phyloP scores from a whole-genome alignment of 2,888 invertebrate genomes.

The Ectemnius lituratus region DNA sequence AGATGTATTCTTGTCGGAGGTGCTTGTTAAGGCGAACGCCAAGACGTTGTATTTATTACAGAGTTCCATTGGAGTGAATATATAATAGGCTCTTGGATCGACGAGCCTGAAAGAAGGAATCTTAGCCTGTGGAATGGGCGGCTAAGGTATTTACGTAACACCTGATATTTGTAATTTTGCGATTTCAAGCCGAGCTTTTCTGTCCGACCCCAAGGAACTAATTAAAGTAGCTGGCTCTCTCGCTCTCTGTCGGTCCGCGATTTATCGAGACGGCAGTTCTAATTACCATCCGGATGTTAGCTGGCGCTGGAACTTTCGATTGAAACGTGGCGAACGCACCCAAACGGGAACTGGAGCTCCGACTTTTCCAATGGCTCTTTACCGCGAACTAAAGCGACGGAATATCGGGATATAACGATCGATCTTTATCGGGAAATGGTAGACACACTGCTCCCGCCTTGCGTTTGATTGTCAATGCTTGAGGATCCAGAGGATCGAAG shows the following conservation, averaged over 20 bases:
- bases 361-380: conserved; percentile 9
- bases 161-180: conserved; percentile 32
- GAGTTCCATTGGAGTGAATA: no score
- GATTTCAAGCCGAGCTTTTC: conserved; percentile 35
- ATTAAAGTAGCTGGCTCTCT: conserved; percentile 46
- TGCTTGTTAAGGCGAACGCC: no score
- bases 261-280: conserved; percentile 55
- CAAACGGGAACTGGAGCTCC: background rate
- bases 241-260: conserved; percentile 29
- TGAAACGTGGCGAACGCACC: conserved; percentile 28
- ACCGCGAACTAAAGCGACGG: background rate
- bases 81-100: no score
- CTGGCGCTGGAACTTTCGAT: conserved; percentile 48
- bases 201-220: conserved; percentile 42
- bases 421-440: no score
- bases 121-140: background rate
- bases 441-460: no score
- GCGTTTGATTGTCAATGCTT: no score
- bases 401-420: no score
- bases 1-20: no score
- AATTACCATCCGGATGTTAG: conserved; percentile 57
- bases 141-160: conserved; percentile 46
- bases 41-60: no score
- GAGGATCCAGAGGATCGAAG: conserved; percentile 18
- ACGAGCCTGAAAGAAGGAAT: no score